phyloP scores from a whole-genome alignment of 2,888 invertebrate species.

The Caenorhabditis panamensis region DNA sequence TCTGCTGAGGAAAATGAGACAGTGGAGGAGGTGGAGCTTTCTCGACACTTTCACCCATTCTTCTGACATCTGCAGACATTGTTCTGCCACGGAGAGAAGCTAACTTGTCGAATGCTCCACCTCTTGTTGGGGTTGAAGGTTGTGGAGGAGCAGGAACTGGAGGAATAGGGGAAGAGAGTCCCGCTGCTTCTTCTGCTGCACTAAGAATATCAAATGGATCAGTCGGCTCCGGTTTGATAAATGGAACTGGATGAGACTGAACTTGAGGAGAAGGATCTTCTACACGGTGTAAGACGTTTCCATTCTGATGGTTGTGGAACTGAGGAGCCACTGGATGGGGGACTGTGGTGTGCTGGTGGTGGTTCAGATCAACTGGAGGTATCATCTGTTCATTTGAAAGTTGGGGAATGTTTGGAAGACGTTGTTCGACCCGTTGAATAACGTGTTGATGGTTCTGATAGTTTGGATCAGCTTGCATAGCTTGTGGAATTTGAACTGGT shows the following conservation, averaged over 20 bases:
- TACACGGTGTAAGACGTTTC: neutral
- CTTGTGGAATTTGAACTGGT: too few species aligned
- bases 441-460: too few species aligned
- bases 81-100: conserved; percentile 19
- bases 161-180: neutral
- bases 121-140: neutral
- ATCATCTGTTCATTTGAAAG: too few species aligned
- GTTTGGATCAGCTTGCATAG: too few species aligned
- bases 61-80: conserved; percentile 33
- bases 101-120: conserved; percentile 27
- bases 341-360: too few species aligned
- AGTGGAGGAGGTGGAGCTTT: neutral
- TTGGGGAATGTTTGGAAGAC: too few species aligned
- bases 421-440: too few species aligned
- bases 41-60: neutral
- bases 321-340: too few species aligned
- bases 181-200: conserved; percentile 29
- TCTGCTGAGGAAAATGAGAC: neutral
- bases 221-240: neutral
- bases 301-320: neutral
- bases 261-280: neutral
- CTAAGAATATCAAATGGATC: conserved; percentile 26
- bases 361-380: too few species aligned
- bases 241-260: too few species aligned
- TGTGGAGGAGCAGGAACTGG: neutral